Evolutionary conservation across 2,113 vertebrate species (phyloP).

Genomic region (Ageneiosus marmoratus): DNA sequence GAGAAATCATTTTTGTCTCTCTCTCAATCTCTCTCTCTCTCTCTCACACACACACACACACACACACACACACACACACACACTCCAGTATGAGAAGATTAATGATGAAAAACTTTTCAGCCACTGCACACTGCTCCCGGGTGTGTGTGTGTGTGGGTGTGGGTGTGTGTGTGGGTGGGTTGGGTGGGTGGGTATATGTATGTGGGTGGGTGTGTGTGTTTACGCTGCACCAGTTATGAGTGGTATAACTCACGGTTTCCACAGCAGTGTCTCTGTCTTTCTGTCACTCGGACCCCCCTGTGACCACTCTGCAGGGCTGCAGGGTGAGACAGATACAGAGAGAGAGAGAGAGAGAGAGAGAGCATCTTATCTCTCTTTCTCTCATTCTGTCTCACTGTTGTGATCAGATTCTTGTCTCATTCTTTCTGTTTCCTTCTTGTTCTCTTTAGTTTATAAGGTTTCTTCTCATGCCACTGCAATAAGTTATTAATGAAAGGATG

Average conservation of each 20-base stretch:
- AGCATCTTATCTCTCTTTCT: not conserved
- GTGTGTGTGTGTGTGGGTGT: conserved; percentile 28
- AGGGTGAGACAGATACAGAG: conserved; percentile 38
- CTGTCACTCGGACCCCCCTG: conserved; percentile 70
- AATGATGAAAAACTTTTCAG: conserved; percentile 10
- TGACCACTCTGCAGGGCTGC: conserved; percentile 74
- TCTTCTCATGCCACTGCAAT: not conserved
- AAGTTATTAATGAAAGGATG: not conserved
- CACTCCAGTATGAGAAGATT: conserved; percentile 12
- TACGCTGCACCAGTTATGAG: conserved; percentile 66
- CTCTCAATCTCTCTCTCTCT: too few species aligned
- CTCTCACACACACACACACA: too few species aligned
- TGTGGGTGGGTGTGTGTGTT: conserved; percentile 52
- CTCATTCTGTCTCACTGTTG: not conserved
- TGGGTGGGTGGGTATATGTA: too few species aligned
- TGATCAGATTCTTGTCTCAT: not conserved
- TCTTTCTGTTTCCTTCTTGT: not conserved
- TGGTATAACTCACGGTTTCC: conserved; percentile 73
- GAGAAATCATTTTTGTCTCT: too few species aligned
- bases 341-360: conserved; percentile 47
- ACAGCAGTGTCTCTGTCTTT: conserved; percentile 74
- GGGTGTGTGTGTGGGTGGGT: too few species aligned
- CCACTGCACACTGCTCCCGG: conserved; percentile 1
- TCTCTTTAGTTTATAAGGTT: not conserved
- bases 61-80: too few species aligned